A percentile compares a stretch with the other conserved stretches of the same genome.
phyloP scores from a whole-genome alignment of 2,113 vertebrate species.

The Ageneiosus marmoratus region DNA sequence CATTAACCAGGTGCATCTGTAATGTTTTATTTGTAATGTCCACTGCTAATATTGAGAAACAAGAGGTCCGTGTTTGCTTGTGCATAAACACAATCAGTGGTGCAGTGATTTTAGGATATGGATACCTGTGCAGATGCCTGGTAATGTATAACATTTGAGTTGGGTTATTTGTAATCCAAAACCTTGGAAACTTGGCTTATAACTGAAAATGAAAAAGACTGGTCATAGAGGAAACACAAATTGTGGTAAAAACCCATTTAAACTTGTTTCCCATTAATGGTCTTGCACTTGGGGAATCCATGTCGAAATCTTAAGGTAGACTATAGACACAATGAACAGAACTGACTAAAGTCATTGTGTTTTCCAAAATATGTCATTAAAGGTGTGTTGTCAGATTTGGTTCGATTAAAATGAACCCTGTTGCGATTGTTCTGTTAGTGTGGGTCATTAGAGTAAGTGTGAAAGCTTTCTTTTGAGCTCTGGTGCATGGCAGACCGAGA shows the following conservation, averaged over 20 bases:
- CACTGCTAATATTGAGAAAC: not conserved
- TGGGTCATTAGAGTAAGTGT: too few relatives aligned
- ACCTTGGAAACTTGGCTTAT: not conserved
- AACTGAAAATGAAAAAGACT: not conserved
- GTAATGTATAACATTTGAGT: not conserved
- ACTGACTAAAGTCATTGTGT: not conserved
- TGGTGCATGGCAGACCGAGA: too few relatives aligned
- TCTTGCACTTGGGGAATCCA: not conserved
- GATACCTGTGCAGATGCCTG: not conserved
- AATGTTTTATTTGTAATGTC: not conserved
- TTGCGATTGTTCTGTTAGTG: too few relatives aligned
- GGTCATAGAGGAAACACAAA: not conserved
- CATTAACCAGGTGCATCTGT: not conserved
- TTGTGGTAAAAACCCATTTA: not conserved
- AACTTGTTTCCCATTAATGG: not conserved
- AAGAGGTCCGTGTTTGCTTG: not conserved
- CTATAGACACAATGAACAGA: not conserved
- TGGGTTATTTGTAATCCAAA: not conserved
- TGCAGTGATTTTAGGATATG: not conserved
- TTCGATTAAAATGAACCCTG: too few relatives aligned
- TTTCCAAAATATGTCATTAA: not conserved
- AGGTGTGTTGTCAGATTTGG: too few relatives aligned
- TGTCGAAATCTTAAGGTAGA: not conserved
- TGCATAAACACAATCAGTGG: not conserved
- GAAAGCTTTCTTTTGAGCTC: too few relatives aligned